Conservation (phyloP, 35 echinoderm and acorn worm species). For the Strongylocentrotus purpuratus region DNA sequence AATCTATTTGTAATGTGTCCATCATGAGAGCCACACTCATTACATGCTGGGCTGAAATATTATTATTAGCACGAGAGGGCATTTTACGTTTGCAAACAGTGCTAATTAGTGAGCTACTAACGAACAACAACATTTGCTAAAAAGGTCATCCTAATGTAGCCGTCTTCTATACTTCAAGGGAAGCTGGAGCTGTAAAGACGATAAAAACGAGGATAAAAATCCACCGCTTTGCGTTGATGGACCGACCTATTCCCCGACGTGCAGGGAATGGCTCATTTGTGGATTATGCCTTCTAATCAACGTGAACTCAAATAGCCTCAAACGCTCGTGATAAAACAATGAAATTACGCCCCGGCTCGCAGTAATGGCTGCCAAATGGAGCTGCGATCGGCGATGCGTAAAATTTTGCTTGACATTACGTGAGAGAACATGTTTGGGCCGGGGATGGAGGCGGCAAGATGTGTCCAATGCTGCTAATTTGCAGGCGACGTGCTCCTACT, state of each 20-base stretch:
- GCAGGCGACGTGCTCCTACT: background rate
- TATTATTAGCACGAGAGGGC: background rate
- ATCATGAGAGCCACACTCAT: background rate
- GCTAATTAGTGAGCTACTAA: background rate
- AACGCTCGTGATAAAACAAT: constrained; percentile 20
- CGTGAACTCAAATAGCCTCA: constrained; percentile 1
- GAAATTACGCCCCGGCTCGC: constrained; percentile 25
- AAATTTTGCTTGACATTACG: constrained; percentile 14
- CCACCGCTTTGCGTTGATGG: background rate
- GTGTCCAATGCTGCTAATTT: background rate
- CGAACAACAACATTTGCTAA: background rate
- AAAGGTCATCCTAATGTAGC: background rate
- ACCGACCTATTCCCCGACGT: background rate
- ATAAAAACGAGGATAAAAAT: background rate
- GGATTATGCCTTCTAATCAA: constrained; percentile 12
- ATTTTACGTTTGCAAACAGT: background rate
- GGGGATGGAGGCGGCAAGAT: background rate
- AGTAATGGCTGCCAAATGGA: constrained; percentile 29
- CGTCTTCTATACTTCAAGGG: background rate
- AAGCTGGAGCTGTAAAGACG: background rate
- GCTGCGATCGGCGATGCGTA: background rate
- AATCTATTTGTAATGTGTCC: background rate
- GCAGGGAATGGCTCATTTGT: constrained; percentile 3
- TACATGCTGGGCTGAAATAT: constrained; percentile 1
- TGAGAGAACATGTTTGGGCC: background rate